A percentile compares a stretch with the other conserved stretches of the same genome.
Evolutionary conservation across 2,888 invertebrate genomes (phyloP).

Genomic region (Chrysina gloriosa): DNA sequence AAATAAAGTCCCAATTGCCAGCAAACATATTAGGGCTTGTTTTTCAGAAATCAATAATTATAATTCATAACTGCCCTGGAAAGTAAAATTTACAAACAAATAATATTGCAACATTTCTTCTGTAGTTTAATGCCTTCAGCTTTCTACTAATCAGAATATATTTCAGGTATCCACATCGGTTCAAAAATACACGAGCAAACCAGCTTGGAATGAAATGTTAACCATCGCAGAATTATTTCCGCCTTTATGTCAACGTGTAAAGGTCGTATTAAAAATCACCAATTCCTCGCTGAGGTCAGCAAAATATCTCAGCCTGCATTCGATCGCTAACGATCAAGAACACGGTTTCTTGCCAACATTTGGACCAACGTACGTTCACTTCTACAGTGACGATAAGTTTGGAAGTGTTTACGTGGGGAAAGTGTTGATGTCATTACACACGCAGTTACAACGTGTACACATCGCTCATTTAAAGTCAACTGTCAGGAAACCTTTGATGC

Average conservation of each 20-base stretch:
- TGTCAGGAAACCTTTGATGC: constrained; percentile 55
- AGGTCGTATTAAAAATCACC: constrained; percentile 72
- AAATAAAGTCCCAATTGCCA: too few relatives aligned
- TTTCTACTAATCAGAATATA: too few relatives aligned
- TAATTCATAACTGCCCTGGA: too few relatives aligned
- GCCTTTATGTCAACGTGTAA: constrained; percentile 78
- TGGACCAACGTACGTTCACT: constrained; percentile 84
- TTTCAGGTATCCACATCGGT: constrained; percentile 70
- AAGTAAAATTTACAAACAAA: too few relatives aligned
- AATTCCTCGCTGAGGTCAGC: constrained; percentile 61
- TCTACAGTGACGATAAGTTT: constrained; percentile 73
- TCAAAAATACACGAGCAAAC: constrained; percentile 71
- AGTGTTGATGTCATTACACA: constrained; percentile 77
- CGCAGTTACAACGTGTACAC: constrained; percentile 72
- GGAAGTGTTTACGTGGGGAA: constrained; percentile 77
- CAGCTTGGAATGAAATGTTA: constrained; percentile 82
- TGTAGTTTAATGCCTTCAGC: too few relatives aligned
- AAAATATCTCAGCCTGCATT: constrained; percentile 69
- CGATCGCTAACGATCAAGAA: constrained; percentile 72
- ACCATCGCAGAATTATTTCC: constrained; percentile 86
- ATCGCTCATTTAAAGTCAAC: constrained; percentile 61
- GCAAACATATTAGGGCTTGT: too few relatives aligned
- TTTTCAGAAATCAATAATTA: too few relatives aligned
- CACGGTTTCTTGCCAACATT: constrained; percentile 82
- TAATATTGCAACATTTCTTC: too few relatives aligned